Evolutionary conservation across 1,140 invertebrate genomes (phyloP), one percentile per base, ranked within the genome.

Genomic region (Oedothorax gibbosus): DNA sequence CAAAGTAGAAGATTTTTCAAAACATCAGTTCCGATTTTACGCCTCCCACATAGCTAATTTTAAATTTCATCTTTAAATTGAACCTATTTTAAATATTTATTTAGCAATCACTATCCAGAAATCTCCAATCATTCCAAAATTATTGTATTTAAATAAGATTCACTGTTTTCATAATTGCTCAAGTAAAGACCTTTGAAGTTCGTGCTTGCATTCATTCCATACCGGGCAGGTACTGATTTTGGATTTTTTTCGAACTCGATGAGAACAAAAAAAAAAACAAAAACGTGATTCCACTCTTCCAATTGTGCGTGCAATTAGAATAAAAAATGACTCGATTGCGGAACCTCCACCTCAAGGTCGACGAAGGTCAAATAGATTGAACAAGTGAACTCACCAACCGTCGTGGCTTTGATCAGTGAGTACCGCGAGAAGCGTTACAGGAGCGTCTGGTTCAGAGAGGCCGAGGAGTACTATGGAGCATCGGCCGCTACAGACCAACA

Each of bases 331-430:
- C 2, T 11, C 35, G 3, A 66, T 65, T 15, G 14, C 21, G 65
- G 50, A 11, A n/a, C n/a, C n/a, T n/a, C n/a, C 15, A 49, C 35
- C 20, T 51, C 15, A 20, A 21, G 6, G 35, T 9, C 11, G 50
- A 12, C 21, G 11, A 57, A 20, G 7, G 35, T 50, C 12, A 20
- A 20, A 54, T 14, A n/a, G n/a, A 18, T 20, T n/a, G 14, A 14
- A 53, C 2, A 35, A 14, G 56, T 14, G 14, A 7, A 8, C 18
- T 2, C 20, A 20, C 6, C n/a, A 21, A 68, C 57, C 72, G 80
- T 73, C 81, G 81, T 85, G 83, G 83, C 83, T 77, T 49, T 85
- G 73, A 77, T 85, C 18, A 85, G 83, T 14, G 83, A 85, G 50
- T 85, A 85, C 64, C 73, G 83, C 4, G 21, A 77, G 75, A 68